Evolutionary conservation across 2,797 vertebrate genomes (phyloP).

Genomic region (Cuculus canorus): DNA sequence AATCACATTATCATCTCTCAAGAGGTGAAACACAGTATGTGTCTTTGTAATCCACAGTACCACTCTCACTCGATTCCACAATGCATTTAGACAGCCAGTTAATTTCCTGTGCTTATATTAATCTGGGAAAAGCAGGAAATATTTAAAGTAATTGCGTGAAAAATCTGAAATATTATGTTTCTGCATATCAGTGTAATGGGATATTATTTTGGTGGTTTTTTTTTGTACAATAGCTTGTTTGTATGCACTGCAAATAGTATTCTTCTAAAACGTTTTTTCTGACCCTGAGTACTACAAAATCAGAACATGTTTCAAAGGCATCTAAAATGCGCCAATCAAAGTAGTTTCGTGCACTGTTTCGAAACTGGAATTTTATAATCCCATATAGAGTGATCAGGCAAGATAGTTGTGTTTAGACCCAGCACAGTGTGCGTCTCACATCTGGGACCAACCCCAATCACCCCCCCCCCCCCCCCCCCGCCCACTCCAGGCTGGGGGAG

Average conservation of each 20-base stretch:
- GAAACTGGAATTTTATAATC: background rate
- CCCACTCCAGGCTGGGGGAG: no score
- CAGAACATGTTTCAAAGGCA: background rate
- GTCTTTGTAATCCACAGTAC: background rate
- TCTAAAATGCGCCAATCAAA: background rate
- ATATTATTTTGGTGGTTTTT: background rate
- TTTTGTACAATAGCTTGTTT: background rate
- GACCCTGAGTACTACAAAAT: background rate
- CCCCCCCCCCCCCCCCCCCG: no score
- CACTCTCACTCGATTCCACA: background rate
- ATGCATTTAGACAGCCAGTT: background rate
- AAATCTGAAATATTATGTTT: background rate
- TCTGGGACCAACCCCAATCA: background rate
- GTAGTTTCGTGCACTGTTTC: background rate
- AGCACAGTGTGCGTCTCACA: background rate
- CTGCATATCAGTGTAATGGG: background rate
- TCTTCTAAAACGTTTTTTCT: background rate
- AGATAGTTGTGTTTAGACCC: background rate
- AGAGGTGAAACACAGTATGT: background rate
- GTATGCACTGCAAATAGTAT: background rate
- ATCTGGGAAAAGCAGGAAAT: background rate
- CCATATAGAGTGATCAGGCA: background rate
- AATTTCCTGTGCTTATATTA: background rate
- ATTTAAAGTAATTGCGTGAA: background rate
- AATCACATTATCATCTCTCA: background rate